These are phyloP conservation scores for Dendrolimus kikuchii DNA, from an alignment of 1,140 invertebrate species.

Conservation along the genomic window DNA sequence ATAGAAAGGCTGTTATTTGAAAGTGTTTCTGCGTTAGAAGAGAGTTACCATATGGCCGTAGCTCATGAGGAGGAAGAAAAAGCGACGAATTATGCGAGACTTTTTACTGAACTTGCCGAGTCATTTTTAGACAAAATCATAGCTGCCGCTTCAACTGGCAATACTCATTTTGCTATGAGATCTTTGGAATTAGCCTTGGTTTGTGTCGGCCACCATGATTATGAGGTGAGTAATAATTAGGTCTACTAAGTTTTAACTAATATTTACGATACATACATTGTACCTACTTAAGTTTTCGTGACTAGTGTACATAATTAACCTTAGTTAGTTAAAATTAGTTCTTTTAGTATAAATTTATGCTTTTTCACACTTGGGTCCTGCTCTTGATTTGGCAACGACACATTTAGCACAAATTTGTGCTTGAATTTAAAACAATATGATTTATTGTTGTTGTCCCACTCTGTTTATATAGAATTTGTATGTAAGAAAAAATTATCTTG, in stretches of 20 bases:
- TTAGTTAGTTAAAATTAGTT: no score
- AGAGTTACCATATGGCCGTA: conserved; percentile 92
- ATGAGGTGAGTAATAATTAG: conserved; percentile 77
- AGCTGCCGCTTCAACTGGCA: conserved; percentile 63
- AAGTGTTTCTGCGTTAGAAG: conserved; percentile 85
- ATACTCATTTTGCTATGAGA: conserved; percentile 86
- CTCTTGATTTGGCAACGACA: no score
- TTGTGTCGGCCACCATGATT: conserved; percentile 97
- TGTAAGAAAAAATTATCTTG: no score
- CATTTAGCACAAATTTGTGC: no score
- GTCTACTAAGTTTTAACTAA: not conserved
- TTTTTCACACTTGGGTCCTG: no score
- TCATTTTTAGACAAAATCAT: conserved; percentile 91
- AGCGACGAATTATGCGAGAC: conserved; percentile 92
- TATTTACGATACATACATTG: no score
- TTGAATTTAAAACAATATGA: no score
- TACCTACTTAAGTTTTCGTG: no score
- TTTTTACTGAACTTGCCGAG: conserved; percentile 96
- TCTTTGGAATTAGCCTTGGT: conserved; percentile 91
- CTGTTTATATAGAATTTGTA: no score
- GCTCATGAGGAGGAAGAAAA: conserved; percentile 94
- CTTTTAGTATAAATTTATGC: no score
- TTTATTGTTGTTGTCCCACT: no score
- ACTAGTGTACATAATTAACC: no score
- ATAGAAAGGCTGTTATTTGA: conserved; percentile 88